These are phyloP conservation scores for Ramazzottius varieornatus DNA, from an alignment of 2,888 invertebrate species.

Conservation along the genomic window DNA sequence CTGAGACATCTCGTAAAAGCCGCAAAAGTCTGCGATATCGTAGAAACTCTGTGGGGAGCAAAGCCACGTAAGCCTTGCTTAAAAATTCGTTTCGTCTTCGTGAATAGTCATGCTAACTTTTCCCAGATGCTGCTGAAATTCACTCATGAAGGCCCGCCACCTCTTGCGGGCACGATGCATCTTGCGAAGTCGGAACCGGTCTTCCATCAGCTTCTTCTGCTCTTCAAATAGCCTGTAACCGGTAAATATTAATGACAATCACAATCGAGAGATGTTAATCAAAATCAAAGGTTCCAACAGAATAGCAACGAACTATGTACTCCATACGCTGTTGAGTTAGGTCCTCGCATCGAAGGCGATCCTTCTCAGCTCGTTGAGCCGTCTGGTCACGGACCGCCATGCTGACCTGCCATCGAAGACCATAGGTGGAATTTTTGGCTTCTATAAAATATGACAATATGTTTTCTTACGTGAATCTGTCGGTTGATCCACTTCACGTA, in stretches of 20 bases:
- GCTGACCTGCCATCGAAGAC: background rate
- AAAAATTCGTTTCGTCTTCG: too few relatives aligned
- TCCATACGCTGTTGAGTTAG: background rate
- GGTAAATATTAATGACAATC: background rate
- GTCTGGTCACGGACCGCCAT: background rate
- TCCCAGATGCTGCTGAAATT: background rate
- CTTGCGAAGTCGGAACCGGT: background rate
- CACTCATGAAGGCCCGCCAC: background rate
- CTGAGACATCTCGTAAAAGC: background rate
- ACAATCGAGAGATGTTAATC: background rate
- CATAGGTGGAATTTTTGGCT: background rate
- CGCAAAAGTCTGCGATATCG: background rate
- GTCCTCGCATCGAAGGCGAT: background rate
- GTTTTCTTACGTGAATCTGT: background rate
- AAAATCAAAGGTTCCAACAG: background rate
- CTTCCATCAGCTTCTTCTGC: background rate
- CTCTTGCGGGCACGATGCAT: background rate
- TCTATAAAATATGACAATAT: too few relatives aligned
- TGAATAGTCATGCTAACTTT: too few relatives aligned
- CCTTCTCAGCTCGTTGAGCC: background rate
- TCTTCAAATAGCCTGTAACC: background rate
- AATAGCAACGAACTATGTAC: too few relatives aligned
- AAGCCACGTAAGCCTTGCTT: too few relatives aligned
- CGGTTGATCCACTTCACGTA: background rate
- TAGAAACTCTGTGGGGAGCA: background rate